phyloP scores from a whole-genome alignment of 2,113 vertebrate genomes.

The Lophochroa leadbeateri region DNA sequence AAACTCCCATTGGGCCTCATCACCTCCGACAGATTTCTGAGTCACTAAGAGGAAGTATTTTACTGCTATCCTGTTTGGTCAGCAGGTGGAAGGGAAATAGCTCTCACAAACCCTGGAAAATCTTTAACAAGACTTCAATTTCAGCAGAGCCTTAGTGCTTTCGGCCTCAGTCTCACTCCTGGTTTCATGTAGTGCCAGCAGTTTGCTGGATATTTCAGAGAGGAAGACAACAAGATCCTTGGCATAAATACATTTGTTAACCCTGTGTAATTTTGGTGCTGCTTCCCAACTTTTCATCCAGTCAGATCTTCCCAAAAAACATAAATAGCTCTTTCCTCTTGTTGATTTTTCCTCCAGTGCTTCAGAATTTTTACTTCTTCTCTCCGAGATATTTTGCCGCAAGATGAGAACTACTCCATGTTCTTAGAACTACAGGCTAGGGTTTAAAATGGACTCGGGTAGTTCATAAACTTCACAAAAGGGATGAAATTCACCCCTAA shows the following conservation, averaged over 20 bases:
- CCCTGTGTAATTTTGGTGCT: background rate
- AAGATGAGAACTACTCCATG: background rate
- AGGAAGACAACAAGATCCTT: slow-evolving; percentile 11
- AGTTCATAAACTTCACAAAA: background rate
- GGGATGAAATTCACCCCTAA: background rate
- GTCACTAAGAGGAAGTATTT: slow-evolving; percentile 64
- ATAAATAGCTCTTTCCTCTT: background rate
- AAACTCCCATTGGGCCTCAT: slow-evolving; percentile 21
- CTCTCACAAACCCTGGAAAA: slow-evolving; percentile 44
- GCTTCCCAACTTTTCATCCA: background rate
- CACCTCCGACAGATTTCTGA: slow-evolving; percentile 57
- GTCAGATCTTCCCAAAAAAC: background rate
- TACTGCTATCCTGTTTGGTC: slow-evolving; percentile 72
- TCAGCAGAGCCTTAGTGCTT: background rate
- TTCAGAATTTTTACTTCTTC: background rate
- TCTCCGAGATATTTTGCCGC: background rate
- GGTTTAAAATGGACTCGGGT: background rate
- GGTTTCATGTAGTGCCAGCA: background rate
- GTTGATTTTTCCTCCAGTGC: accelerated
- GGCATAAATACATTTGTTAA: background rate
- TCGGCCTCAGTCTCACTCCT: background rate
- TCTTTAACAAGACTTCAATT: background rate
- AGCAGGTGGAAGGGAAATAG: slow-evolving; percentile 70
- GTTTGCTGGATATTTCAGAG: background rate
- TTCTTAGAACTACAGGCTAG: background rate